Conservation (phyloP, 2,888 invertebrate species). For the Argyresthia goedartella region DNA sequence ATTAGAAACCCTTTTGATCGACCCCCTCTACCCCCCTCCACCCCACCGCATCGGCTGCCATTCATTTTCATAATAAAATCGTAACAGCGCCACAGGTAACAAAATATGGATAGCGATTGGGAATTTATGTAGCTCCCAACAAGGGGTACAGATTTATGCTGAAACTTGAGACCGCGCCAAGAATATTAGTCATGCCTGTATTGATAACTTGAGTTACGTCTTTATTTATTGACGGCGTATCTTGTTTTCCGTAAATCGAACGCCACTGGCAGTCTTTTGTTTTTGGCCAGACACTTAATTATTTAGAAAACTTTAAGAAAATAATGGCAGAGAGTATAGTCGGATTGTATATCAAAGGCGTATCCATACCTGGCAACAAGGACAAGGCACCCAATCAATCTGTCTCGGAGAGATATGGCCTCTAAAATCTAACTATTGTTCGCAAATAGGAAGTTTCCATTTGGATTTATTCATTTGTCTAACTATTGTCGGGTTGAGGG, state of each 20-base stretch:
- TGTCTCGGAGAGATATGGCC: slow-evolving; percentile 67
- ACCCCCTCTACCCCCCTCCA: slow-evolving; percentile 22
- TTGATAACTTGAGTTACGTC: slow-evolving; percentile 7
- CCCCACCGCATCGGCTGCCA: slow-evolving; percentile 43
- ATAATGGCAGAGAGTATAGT: background rate
- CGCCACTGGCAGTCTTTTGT: background rate
- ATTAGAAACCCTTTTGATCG: slow-evolving; percentile 69
- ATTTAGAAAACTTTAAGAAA: background rate
- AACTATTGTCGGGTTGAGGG: slow-evolving; percentile 49
- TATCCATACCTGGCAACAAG: slow-evolving; percentile 38
- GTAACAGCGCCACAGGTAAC: slow-evolving; percentile 68
- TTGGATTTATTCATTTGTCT: slow-evolving; percentile 70
- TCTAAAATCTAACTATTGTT: slow-evolving; percentile 70
- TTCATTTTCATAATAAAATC: slow-evolving; percentile 72
- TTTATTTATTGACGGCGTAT: background rate
- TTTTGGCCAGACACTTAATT: background rate
- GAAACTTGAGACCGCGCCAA: slow-evolving; percentile 39
- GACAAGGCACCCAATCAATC: slow-evolving; percentile 64
- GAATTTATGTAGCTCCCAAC: slow-evolving; percentile 49
- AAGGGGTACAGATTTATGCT: slow-evolving; percentile 50
- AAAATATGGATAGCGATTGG: slow-evolving; percentile 65
- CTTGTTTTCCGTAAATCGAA: background rate
- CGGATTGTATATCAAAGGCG: slow-evolving; percentile 12
- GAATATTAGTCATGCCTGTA: slow-evolving; percentile 12
- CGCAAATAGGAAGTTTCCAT: slow-evolving; percentile 68